Percentiles rank a stretch among this genome's conserved stretches.
phyloP scores from a whole-genome alignment of 2,888 invertebrate species.

The Xanthia togata region DNA sequence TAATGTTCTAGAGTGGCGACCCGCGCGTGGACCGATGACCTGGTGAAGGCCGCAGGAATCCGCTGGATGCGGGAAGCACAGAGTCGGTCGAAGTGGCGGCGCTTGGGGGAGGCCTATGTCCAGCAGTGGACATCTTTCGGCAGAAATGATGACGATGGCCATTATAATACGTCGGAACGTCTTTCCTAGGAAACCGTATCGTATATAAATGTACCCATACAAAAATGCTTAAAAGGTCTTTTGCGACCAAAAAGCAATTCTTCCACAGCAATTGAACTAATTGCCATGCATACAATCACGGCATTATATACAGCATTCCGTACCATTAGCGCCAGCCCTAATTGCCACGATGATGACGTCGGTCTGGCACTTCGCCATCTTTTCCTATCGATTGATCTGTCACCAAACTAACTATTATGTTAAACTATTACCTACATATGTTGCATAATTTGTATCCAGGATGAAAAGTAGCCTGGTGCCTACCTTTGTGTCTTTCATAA shows the following conservation, averaged over 20 bases:
- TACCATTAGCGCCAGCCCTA: constrained; percentile 6
- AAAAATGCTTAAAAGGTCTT: background rate
- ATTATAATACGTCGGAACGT: background rate
- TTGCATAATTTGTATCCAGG: background rate
- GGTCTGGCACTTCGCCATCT: constrained; percentile 70
- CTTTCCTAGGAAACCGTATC: too few relatives aligned
- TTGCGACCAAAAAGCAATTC: background rate
- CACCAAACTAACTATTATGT: constrained; percentile 34
- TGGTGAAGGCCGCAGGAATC: too few relatives aligned
- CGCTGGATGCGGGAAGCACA: too few relatives aligned
- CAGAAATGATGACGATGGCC: too few relatives aligned
- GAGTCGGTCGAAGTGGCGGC: too few relatives aligned
- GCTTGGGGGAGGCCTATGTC: too few relatives aligned
- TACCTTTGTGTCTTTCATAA: background rate
- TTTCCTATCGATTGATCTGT: constrained; percentile 66
- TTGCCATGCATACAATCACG: constrained; percentile 9
- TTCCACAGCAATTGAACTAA: constrained; percentile 6
- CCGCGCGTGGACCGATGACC: too few relatives aligned
- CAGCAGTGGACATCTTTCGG: too few relatives aligned
- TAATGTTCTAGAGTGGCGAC: too few relatives aligned
- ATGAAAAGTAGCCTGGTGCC: background rate
- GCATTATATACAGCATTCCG: constrained; percentile 19
- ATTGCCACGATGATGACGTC: constrained; percentile 57
- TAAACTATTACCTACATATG: too few relatives aligned
- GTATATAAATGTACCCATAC: background rate